Evolutionary conservation across 2,113 vertebrate species (phyloP), one percentile per base, ranked within the genome.

Genomic region (Ameiurus melas): DNA sequence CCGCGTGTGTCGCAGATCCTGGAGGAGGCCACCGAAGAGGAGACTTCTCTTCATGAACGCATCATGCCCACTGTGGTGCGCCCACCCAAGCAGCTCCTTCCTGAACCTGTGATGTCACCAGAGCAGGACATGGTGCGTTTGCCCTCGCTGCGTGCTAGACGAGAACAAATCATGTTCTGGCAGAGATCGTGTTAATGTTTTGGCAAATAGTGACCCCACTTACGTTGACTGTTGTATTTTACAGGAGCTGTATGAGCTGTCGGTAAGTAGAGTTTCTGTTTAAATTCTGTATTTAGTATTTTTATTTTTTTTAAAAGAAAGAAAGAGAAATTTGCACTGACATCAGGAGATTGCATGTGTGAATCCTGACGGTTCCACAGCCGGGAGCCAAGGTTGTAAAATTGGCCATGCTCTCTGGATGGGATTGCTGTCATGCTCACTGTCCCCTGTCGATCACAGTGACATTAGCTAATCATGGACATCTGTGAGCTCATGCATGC

Each of bases 11-110:
- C 17, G 57, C 84, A 99, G 98, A 97, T 98, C 92, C 93, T 99
- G 22, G 98, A 99, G 89, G 98, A 99, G 92, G 97, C 97, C 88
- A 99, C 98, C 2, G 98, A 99, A 91, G 98, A 99, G 90, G 98
- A 99, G 95, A 99, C 98, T 0, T 94, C 98, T 30, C 97, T 99
- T 90, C 98, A 99, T 87, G 98, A 99, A 92, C 95, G 91, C 84
- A 99, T 99, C 86, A 99, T 98, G 97, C 98, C 98, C 0, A 99
- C 98, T 16, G 98, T 99, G 9, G 98, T 99, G 91, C 96, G 95
- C 89, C 98, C 98, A 68, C 96, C 97, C 33, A 98, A 97, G 89
- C 97, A 99, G 70, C 96, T 97, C 90, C 92, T 97, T 85, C 95
- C 95, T 7, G 96, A 97, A 68, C 92, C 95, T 0, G 91, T 92